A percentile compares a stretch with the other conserved stretches of the same genome.
Evolutionary conservation across 2,797 vertebrate genomes (phyloP).

Genomic region (Acridotheres tristis): DNA sequence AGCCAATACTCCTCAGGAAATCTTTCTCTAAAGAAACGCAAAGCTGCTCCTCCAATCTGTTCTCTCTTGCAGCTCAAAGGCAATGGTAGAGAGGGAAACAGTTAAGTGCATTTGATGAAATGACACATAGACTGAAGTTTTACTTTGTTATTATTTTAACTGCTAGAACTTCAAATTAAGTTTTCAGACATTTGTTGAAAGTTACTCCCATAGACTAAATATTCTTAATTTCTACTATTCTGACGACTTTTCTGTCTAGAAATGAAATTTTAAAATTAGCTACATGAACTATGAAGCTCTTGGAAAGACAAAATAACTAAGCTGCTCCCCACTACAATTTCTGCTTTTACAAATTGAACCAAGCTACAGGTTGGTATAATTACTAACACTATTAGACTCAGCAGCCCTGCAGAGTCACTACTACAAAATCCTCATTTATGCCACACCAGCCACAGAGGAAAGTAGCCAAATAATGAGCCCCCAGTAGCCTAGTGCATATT

Average conservation of each 20-base stretch:
- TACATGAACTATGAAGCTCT: not conserved
- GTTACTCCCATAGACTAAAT: not conserved
- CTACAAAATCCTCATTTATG: not conserved
- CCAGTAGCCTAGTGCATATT: not conserved
- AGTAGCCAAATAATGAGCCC: conserved; percentile 25
- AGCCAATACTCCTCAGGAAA: not conserved
- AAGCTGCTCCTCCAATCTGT: not conserved
- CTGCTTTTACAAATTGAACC: not conserved
- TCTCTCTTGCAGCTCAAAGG: not conserved
- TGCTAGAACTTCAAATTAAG: not conserved
- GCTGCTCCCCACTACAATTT: not conserved
- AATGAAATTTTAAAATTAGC: not conserved
- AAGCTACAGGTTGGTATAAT: not conserved
- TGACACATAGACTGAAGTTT: not conserved
- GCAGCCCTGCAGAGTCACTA: not conserved
- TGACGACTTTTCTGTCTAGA: not conserved
- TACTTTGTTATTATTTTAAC: not conserved
- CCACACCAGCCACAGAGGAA: not conserved
- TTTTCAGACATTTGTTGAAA: not conserved
- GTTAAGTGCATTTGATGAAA: not conserved
- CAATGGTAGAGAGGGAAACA: not conserved
- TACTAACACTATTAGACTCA: not conserved
- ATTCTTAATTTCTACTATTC: not conserved
- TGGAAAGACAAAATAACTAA: not conserved
- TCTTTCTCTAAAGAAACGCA: not conserved